Evolutionary conservation across 2,888 invertebrate genomes (phyloP), one percentile per base, ranked within the genome.

Genomic region (Agriopis aurantiaria): DNA sequence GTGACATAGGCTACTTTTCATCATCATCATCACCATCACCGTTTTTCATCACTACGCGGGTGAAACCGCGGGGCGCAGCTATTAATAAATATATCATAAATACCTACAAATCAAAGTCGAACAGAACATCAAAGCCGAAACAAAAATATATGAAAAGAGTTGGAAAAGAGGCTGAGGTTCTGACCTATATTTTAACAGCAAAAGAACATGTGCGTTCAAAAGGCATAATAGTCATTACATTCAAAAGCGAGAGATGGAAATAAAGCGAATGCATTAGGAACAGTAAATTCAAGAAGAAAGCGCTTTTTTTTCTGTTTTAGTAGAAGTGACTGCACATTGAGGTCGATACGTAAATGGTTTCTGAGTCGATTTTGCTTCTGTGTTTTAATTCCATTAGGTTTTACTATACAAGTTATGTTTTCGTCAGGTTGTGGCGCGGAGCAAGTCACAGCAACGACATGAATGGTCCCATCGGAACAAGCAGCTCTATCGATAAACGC

Each of bases 231-330:
- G 53, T 78, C 76, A 78, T 80, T 82, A 83, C 79, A 77, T 75
- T 71, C 63, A 73, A 69, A 56, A 69, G 65, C 65, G 68, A 63
- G 70, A 69, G 68, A 72, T 74, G 71, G 56, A 65, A 71, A 75
- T 74, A 74, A 74, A 74, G 71, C 68, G 78, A 83, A 85, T 82
- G 81, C 86, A 88, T 87, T 87, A 86, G 79, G 74, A 82, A 79
- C 84, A 79, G 81, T 85, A 83, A 82, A 82, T 86, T 85, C 78
- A 82, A 81, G 75, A 79, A 75, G 75, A 78, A 83, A 79, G 73
- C 72, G 75, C 69, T 76, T 82, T 81, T 82, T 81, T 81, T 81
- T 81, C 75, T n/a, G 77, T 78, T 82, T 78, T 70, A 33, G n/a
- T n/a, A n/a, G 48, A 43, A 46, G 11, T 41, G 40, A 58, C 14